These are phyloP conservation scores for Parnassius mnemosyne DNA, from an alignment of 2,888 invertebrate genomes.

Conservation along the genomic window DNA sequence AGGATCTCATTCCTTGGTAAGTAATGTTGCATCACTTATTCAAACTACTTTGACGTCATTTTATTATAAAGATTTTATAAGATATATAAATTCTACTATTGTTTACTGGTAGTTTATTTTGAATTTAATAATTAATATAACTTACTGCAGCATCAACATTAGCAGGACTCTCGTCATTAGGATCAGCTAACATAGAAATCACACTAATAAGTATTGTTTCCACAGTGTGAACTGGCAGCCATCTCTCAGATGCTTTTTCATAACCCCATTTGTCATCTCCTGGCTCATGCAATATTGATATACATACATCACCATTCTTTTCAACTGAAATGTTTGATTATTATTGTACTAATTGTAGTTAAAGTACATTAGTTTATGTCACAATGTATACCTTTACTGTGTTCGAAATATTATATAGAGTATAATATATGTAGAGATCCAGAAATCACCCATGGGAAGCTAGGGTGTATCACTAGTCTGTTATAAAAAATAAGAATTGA, in stretches of 20 bases:
- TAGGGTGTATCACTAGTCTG: no score
- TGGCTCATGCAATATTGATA: constrained; percentile 99
- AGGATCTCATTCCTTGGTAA: no score
- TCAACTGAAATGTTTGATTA: constrained; percentile 83
- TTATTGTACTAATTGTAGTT: not conserved
- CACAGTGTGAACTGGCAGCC: constrained; percentile 99
- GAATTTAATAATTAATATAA: constrained; percentile 35
- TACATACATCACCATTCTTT: constrained; percentile 98
- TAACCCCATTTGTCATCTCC: constrained; percentile 99
- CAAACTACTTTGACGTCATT: no score
- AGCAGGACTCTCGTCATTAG: constrained; percentile 99
- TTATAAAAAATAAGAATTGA: no score
- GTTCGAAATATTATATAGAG: no score
- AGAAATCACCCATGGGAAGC: no score
- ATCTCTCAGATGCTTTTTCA: constrained; percentile 98
- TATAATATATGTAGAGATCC: no score
- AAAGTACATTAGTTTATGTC: no score
- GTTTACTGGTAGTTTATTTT: not conserved
- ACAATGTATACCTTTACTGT: no score
- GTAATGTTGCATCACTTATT: no score
- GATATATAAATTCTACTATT: no score
- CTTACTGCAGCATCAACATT: constrained; percentile 99
- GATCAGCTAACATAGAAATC: constrained; percentile 99
- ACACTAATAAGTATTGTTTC: constrained; percentile 99
- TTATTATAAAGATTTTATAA: no score